Conservation (phyloP, 2,797 vertebrate genomes). For the Crypturellus tataupa region DNA sequence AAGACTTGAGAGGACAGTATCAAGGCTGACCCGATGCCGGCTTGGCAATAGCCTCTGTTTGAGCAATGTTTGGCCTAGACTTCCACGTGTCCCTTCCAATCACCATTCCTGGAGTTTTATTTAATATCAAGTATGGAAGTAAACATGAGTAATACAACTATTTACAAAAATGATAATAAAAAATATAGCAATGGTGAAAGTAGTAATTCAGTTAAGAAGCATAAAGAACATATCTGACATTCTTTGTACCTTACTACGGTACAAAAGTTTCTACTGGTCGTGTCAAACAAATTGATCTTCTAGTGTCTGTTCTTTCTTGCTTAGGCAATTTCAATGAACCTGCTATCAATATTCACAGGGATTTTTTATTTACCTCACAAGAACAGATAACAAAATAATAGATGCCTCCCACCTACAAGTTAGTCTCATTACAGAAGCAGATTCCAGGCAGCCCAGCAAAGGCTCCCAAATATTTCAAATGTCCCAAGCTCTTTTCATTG, state of each 20-base stretch:
- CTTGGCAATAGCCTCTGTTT: not conserved
- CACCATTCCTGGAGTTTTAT: not conserved
- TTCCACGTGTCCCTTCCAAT: not conserved
- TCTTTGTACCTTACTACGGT: not conserved
- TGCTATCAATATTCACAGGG: not conserved
- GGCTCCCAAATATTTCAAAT: not conserved
- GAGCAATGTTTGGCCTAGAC: not conserved
- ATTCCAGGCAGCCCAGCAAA: not conserved
- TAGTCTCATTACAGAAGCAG: slow-evolving; percentile 1
- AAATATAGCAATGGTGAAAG: not conserved
- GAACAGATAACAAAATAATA: not conserved
- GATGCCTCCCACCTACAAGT: not conserved
- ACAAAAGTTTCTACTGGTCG: not conserved
- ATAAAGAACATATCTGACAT: not conserved
- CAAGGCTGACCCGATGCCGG: not conserved
- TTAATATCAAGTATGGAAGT: not conserved
- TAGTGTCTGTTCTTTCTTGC: not conserved
- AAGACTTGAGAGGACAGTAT: not conserved
- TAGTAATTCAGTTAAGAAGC: not conserved
- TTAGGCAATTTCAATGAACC: not conserved
- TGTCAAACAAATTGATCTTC: not conserved
- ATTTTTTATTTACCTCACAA: slow-evolving; percentile 32
- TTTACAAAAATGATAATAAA: slow-evolving; percentile 1
- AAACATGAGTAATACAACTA: not conserved
- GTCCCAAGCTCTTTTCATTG: not conserved